These are phyloP conservation scores for Ariopsis seemanni DNA, from an alignment of 2,113 vertebrate species.

Conservation along the genomic window DNA sequence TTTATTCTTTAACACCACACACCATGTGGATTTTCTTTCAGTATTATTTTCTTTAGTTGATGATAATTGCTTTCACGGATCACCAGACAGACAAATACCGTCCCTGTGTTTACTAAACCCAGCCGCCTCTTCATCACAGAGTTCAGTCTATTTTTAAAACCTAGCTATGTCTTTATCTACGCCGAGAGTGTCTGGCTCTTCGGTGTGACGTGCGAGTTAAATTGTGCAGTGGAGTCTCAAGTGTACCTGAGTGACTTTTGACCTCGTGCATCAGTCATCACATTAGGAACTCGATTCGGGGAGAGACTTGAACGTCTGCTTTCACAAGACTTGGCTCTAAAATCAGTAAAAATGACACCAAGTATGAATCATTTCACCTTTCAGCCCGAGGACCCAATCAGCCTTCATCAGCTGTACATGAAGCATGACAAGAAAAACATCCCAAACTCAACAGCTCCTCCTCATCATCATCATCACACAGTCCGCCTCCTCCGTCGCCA, in stretches of 20 bases:
- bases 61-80: background rate
- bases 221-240: background rate
- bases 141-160: background rate
- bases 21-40: background rate
- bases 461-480: conserved; percentile 17
- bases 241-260: background rate
- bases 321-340: no score
- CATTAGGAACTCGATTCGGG: background rate
- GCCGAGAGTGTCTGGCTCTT: background rate
- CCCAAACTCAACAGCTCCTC: conserved; percentile 50
- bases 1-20: background rate
- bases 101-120: background rate
- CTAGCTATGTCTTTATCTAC: background rate
- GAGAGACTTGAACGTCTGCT: conserved; percentile 4
- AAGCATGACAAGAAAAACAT: conserved; percentile 27
- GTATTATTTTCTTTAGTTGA: background rate
- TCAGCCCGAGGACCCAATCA: background rate
- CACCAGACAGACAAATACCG: background rate
- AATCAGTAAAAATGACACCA: background rate
- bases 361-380: background rate
- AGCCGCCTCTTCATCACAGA: background rate
- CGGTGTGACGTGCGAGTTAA: background rate
- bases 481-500: background rate
- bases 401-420: background rate
- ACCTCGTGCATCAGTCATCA: background rate